Conservation (phyloP, 1,140 invertebrate genomes). For the Agrypnia vestita region DNA sequence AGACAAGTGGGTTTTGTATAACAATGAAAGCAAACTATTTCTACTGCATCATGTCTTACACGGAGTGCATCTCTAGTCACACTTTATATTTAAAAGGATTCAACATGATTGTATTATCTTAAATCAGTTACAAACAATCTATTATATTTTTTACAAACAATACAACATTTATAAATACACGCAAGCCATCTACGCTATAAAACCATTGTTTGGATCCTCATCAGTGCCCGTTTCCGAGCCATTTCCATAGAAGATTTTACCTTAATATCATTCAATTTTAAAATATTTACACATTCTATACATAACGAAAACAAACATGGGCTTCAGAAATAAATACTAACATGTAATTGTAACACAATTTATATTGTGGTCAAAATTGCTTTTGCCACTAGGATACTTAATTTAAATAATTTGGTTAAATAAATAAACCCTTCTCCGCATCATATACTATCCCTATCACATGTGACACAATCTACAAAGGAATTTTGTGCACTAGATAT, state of each 20-base stretch:
- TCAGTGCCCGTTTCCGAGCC: conserved; percentile 2
- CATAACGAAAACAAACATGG: conserved; percentile 32
- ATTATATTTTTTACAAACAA: conserved; percentile 60
- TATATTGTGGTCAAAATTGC: too few relatives aligned
- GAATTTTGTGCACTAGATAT: conserved; percentile 53
- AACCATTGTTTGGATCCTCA: conserved; percentile 15
- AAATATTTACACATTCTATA: conserved; percentile 45
- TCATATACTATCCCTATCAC: conserved; percentile 47
- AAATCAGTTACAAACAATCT: conserved; percentile 58
- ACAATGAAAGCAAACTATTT: conserved; percentile 57
- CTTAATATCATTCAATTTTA: conserved; percentile 16
- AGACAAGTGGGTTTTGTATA: conserved; percentile 10
- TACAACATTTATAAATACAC: conserved; percentile 62
- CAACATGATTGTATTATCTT: conserved; percentile 57
- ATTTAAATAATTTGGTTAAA: background rate
- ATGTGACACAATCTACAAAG: conserved; percentile 56
- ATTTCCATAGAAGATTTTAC: conserved; percentile 20
- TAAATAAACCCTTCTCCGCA: conserved; percentile 26
- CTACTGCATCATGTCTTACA: conserved; percentile 53
- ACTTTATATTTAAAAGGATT: conserved; percentile 60
- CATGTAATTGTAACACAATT: background rate
- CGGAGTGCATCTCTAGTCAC: conserved; percentile 52
- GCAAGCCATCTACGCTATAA: conserved; percentile 54
- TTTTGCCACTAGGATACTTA: too few relatives aligned
- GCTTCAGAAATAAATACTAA: conserved; percentile 1